These are phyloP conservation scores for Mohoua ochrocephala DNA, from an alignment of 2,113 vertebrate genomes.

Conservation along the genomic window DNA sequence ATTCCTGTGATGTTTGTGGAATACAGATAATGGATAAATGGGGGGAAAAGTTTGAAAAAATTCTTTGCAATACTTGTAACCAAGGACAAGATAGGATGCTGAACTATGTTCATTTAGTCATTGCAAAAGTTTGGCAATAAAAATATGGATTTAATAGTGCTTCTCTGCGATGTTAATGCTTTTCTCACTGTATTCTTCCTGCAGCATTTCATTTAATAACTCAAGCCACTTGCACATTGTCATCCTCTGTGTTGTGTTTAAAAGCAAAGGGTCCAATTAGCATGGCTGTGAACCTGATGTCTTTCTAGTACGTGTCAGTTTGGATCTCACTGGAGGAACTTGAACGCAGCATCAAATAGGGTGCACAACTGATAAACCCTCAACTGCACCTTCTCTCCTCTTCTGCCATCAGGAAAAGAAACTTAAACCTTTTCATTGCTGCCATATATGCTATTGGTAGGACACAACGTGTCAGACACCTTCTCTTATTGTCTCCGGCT, in stretches of 20 bases:
- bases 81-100: not conserved
- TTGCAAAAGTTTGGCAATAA: slow-evolving; percentile 5
- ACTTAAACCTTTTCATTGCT: not conserved
- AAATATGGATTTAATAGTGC: not conserved
- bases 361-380: not conserved
- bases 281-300: not conserved
- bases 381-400: not conserved
- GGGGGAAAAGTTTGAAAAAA: not conserved
- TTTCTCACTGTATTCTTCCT: slow-evolving; percentile 1
- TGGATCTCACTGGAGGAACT: not conserved
- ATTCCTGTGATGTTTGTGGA: slow-evolving; percentile 22
- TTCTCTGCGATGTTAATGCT: not conserved
- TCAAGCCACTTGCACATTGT: not conserved
- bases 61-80: not conserved
- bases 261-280: not conserved
- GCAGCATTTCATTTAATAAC: slow-evolving; percentile 7
- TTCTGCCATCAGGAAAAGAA: not conserved
- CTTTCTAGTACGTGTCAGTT: not conserved
- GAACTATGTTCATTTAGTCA: not conserved
- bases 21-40: slow-evolving; percentile 18
- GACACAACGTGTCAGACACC: not conserved
- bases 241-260: not conserved
- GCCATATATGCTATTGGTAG: not conserved
- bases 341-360: not conserved
- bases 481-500: not conserved